Base-by-base conservation (phyloP, 2,113 vertebrate species). In the Archilochus colubris region DNA sequence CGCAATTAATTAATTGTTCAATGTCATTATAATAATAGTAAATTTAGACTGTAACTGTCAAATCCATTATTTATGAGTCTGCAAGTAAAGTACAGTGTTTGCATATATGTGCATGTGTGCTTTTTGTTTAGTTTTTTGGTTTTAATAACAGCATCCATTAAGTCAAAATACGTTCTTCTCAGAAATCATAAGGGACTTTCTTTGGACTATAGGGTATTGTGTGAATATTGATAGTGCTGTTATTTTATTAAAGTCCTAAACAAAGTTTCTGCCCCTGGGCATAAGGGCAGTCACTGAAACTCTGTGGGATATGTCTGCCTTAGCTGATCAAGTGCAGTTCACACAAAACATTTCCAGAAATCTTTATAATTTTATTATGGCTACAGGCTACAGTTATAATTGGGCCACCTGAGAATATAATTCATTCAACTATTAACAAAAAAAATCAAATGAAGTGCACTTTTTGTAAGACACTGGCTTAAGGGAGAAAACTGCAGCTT, bases 331-430 rank as follows among this genome's bases (percentile, higher is more conserved):
- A 96, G 78, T 94, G 58, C 78, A 88, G 81, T 96, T 96, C 96
- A 96, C 74, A 93, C 80, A 94, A 91, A 96, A 95, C 5, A 9
- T 96, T 95, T 97, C 94, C 94, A 97, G 94, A 97, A 97, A 95
- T 93, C 95, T 97, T 96, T 96, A 40, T 40, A 95, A 94, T 97
- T 96, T 96, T 95, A 80, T 96, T 96, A 81, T 96, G 92, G 94
- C 96, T 95, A 93, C 81, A 94, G 97, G 94, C 96, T 95, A 91
- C 61, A 95, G 89, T 96, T 97, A 96, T 97, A 97, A 97, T 97
- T 97, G 91, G 92, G 93, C 89, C 95, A 96, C 96, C 86, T 96
- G 96, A 95, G 96, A 97, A 74, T 96, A 93, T 93, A 93, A 96
- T 93, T 97, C 91, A 88, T 95, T 97, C 92, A 94, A 86, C 85